Percentiles rank a stretch among this genome's conserved stretches.
Evolutionary conservation across 2,797 vertebrate species (phyloP).

Genomic region (Notamacropus eugenii): DNA sequence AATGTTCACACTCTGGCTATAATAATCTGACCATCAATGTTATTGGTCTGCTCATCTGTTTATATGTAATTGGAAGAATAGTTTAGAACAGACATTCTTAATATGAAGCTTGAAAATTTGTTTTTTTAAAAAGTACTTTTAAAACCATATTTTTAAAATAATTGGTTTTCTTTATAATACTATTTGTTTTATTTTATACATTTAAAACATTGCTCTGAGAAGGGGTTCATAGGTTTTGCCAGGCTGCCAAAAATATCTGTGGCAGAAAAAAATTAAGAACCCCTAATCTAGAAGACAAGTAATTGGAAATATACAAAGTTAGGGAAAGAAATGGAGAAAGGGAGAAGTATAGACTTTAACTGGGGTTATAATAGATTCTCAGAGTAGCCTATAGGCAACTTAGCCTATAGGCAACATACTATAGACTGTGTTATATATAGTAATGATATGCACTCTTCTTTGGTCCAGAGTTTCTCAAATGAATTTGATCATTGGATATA

Average conservation of each 20-base stretch:
- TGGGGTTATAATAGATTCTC: not conserved
- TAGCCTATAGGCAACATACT: not conserved
- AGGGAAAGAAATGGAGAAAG: not conserved
- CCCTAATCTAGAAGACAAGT: not conserved
- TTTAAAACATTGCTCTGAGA: not conserved
- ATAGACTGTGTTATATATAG: not conserved
- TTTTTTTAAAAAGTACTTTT: not conserved
- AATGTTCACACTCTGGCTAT: not conserved
- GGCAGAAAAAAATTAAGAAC: not conserved
- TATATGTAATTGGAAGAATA: not conserved
- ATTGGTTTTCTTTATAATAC: not conserved
- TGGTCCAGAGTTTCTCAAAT: not conserved
- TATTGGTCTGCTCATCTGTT: not conserved
- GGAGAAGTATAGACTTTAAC: not conserved
- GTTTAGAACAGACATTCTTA: not conserved
- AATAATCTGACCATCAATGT: not conserved
- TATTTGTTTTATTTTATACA: not conserved
- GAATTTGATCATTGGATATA: not conserved
- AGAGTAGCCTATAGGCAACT: not conserved
- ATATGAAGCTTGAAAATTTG: not conserved
- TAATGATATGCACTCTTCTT: not conserved
- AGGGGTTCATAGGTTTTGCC: not conserved
- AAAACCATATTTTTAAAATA: not conserved
- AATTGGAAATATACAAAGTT: not conserved
- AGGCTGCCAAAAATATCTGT: not conserved